phyloP scores from a whole-genome alignment of 1,140 invertebrate species.

The Ephestia elutella region DNA sequence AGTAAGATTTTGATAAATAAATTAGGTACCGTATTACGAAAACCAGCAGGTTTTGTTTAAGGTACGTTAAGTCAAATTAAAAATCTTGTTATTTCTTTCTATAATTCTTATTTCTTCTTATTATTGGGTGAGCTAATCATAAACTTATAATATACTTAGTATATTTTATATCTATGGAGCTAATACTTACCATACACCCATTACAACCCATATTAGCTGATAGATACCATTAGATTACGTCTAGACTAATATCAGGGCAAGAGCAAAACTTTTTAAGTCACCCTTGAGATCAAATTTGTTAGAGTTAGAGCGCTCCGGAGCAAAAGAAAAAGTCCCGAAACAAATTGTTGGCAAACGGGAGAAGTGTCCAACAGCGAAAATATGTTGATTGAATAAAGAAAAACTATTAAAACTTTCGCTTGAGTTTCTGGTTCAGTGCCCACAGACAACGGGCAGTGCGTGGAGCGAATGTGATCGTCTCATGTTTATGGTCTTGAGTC shows the following conservation, averaged over 20 bases:
- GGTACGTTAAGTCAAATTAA: no score
- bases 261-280: slow-evolving; percentile 50
- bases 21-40: no score
- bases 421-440: slow-evolving; percentile 56
- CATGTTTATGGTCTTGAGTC: no score
- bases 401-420: slow-evolving; percentile 71
- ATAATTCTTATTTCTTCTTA: no score
- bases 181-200: slow-evolving; percentile 10
- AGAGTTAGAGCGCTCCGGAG: slow-evolving; percentile 48
- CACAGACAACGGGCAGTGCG: slow-evolving; percentile 48
- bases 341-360: slow-evolving; percentile 69
- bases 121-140: no score
- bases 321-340: slow-evolving; percentile 58
- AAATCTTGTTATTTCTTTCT: no score
- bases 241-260: slow-evolving; percentile 52
- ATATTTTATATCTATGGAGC: no score
- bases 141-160: no score
- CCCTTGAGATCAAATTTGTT: slow-evolving; percentile 63
- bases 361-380: slow-evolving; percentile 70
- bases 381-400: slow-evolving; percentile 74
- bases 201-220: no score
- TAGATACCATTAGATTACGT: slow-evolving; percentile 51
- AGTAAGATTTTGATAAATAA: no score
- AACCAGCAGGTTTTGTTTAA: no score
- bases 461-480: slow-evolving; percentile 23